A percentile compares a stretch with the other conserved stretches of the same genome.
Evolutionary conservation across 2,797 vertebrate species (phyloP).

Genomic region (Diplodus puntazzo): DNA sequence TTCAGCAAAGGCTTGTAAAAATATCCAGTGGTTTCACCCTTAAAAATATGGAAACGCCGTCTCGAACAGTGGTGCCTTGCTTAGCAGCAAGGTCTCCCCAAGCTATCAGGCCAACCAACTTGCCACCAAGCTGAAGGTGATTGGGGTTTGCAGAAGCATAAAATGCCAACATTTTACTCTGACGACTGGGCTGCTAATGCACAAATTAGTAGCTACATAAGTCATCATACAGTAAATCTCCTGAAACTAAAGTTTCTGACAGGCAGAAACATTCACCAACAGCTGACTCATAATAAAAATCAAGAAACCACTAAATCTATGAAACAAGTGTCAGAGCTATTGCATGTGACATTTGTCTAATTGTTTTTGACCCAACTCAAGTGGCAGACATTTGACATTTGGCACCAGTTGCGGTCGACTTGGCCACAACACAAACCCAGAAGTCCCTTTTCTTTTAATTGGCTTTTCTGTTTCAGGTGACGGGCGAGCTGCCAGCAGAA

Average conservation of each 20-base stretch:
- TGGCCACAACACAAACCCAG: constrained; percentile 33
- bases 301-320: neutral
- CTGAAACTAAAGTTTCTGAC: neutral
- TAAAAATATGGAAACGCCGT: too few relatives aligned
- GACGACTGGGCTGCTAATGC: too few relatives aligned
- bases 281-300: neutral
- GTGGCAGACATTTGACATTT: constrained; percentile 51
- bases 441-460: constrained; percentile 39
- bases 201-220: neutral
- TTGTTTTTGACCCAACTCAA: constrained; percentile 33
- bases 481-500: constrained; percentile 73
- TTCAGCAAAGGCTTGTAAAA: too few relatives aligned
- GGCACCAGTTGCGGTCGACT: constrained; percentile 20
- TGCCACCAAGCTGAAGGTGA: too few relatives aligned
- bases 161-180: too few relatives aligned
- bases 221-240: neutral
- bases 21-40: too few relatives aligned
- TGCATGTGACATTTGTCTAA: constrained; percentile 15
- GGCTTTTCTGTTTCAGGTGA: constrained; percentile 71
- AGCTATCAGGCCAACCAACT: too few relatives aligned
- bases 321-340: neutral
- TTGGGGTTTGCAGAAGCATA: too few relatives aligned
- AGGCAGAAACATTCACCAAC: neutral
- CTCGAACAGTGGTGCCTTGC: too few relatives aligned
- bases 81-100: too few relatives aligned